Conservation (phyloP, 2,888 invertebrate genomes). For the Phrixothrix hirtus region DNA sequence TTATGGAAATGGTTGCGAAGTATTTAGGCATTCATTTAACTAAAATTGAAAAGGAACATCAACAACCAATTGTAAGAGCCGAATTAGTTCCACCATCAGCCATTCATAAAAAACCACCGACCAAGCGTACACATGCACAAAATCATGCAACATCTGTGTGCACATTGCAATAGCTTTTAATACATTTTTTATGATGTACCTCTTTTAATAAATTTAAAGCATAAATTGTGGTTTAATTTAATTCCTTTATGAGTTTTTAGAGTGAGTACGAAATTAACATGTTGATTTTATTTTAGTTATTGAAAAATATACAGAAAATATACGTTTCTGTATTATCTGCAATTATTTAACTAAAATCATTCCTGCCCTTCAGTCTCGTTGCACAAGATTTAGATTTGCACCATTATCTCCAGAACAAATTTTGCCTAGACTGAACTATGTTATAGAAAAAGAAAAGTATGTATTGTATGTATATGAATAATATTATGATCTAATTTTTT, state of each 20-base stretch:
- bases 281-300: slow-evolving; percentile 74
- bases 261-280: neutral
- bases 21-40: slow-evolving; percentile 67
- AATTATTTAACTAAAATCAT: slow-evolving; percentile 99
- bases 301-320: slow-evolving; percentile 98
- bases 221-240: too few relatives aligned
- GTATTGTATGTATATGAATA: slow-evolving; percentile 36
- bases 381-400: slow-evolving; percentile 95
- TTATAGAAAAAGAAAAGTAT: slow-evolving; percentile 82
- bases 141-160: slow-evolving; percentile 58
- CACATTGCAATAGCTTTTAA: slow-evolving; percentile 56
- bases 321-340: slow-evolving; percentile 97
- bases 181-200: too few relatives aligned
- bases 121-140: neutral
- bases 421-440: slow-evolving; percentile 81
- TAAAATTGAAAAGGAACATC: slow-evolving; percentile 68
- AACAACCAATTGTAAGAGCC: slow-evolving; percentile 67
- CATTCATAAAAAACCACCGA: slow-evolving; percentile 9
- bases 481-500: slow-evolving; percentile 26
- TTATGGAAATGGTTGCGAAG: slow-evolving; percentile 73
- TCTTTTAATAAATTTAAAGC: too few relatives aligned
- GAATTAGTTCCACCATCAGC: slow-evolving; percentile 57
- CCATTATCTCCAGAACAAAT: slow-evolving; percentile 87
- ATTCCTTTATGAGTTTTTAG: too few relatives aligned
- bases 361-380: slow-evolving; percentile 96